Conservation (phyloP, 2,797 vertebrate species). For the Buceros bicornis region DNA sequence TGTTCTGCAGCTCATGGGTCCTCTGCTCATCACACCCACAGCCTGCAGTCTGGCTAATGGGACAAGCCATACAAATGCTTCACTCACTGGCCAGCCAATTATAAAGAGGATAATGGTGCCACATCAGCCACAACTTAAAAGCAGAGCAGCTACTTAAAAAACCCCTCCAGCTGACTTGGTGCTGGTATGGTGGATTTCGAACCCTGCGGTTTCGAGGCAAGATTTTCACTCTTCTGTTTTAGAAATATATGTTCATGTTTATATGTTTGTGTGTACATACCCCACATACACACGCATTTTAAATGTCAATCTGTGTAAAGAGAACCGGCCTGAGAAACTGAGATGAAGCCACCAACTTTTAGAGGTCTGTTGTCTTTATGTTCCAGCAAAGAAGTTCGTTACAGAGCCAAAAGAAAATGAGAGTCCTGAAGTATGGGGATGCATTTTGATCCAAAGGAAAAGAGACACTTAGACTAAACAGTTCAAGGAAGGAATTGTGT, state of each 20-base stretch:
- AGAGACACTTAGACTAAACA: neutral
- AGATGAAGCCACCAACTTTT: neutral
- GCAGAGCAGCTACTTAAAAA: neutral
- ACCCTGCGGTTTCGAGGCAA: neutral
- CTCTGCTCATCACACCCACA: neutral
- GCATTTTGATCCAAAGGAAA: neutral
- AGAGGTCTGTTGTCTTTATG: neutral
- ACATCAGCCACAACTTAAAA: neutral
- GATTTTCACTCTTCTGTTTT: neutral
- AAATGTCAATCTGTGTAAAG: neutral
- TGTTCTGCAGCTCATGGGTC: neutral
- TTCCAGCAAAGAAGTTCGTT: neutral
- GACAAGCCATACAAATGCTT: neutral
- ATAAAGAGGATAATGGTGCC: neutral
- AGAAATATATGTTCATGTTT: neutral
- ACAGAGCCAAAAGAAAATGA: neutral
- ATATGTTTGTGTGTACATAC: neutral
- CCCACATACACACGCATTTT: neutral
- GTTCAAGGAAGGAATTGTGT: neutral
- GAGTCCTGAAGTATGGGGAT: neutral
- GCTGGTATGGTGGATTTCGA: neutral
- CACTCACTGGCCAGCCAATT: neutral
- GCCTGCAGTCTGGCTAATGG: neutral
- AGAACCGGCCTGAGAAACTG: neutral
- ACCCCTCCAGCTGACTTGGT: neutral